Base-by-base conservation (phyloP, 2,113 vertebrate genomes). In the Pitta sordida region DNA sequence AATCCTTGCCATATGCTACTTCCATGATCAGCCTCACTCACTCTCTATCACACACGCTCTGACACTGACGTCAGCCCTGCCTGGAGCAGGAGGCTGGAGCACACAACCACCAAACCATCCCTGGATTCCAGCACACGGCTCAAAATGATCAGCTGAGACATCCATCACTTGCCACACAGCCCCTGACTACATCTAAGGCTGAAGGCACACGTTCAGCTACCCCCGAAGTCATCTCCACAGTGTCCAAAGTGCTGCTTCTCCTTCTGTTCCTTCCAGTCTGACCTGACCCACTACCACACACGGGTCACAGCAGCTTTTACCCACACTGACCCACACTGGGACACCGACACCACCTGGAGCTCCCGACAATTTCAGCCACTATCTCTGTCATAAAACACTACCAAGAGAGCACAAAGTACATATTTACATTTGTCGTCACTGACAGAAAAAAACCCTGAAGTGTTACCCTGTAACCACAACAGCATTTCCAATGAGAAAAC, bases 181-280 rank as follows among this genome's bases (percentile, higher is more conserved):
- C 39, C 39, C 14, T n/a, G n/a, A n/a, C n/a, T n/a, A n/a, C n/a
- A n/a, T n/a, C n/a, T n/a, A n/a, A n/a, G 34, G 49, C 30, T 84
- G 29, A 39, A 75, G 17, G 13, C 14, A 46, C 1, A 6, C 15
- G 37, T 29, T 52, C 62, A 82, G 15, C 32, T 39, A 23, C 7
- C 49, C 64, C 55, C 34, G 49, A 22, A 86, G 27, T 5, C 19
- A 59, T 13, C 49, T 19, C 49, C 7, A 1, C 9, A 39, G 13
- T 2, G 8, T 13, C 48, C 43, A 48, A 30, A 49, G 36, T 0
- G 0, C 3, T 6, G 5, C 26, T 41, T 44, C 20, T 39, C 55
- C 60, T 86, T 16, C 51, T 29, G 2, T 13, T 79, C 36, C 34
- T 36, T 52, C 15, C 77, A 34, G 4, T 30, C 34, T 41, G 44